phyloP scores from a whole-genome alignment of 2,888 invertebrate species.

The Cheilosia soror region DNA sequence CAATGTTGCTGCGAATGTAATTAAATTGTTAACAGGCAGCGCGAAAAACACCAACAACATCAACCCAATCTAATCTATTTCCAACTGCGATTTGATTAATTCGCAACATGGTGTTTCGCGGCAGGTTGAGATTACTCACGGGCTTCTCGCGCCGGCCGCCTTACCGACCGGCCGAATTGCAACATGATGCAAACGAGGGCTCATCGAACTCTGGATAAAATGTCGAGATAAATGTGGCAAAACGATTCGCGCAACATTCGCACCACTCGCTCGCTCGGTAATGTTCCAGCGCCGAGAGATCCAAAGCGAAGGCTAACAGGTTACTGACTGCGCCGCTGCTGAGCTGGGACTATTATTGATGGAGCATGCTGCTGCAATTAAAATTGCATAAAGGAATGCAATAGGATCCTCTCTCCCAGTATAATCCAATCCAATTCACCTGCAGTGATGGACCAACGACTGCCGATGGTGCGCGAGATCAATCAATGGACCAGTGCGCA shows the following conservation, averaged over 20 bases:
- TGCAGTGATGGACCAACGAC: conserved; percentile 59
- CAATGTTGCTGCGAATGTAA: conserved; percentile 57
- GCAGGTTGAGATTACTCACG: conserved; percentile 54
- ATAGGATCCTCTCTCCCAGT: conserved; percentile 29
- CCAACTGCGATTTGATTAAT: conserved; percentile 68
- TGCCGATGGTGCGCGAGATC: conserved; percentile 46
- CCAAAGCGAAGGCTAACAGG: conserved; percentile 41
- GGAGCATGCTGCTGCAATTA: conserved; percentile 70
- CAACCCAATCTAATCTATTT: conserved; percentile 34
- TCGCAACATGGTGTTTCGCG: conserved; percentile 66
- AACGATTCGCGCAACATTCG: conserved; percentile 58
- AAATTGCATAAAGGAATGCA: conserved; percentile 62
- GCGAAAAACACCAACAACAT: conserved; percentile 1
- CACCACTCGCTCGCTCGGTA: conserved; percentile 10
- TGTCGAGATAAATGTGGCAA: conserved; percentile 62
- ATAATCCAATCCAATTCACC: conserved; percentile 67
- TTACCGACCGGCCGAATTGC: background rate
- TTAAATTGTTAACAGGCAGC: conserved; percentile 70
- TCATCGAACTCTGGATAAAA: conserved; percentile 55
- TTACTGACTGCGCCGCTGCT: conserved; percentile 24
- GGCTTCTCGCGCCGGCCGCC: conserved; percentile 2
- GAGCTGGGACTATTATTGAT: conserved; percentile 45
- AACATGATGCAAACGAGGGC: conserved; percentile 60
- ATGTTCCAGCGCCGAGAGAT: conserved; percentile 18
- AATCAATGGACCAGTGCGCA: conserved; percentile 44